These are phyloP conservation scores for Seira ritae DNA, from an alignment of 2,888 invertebrate genomes.

Conservation along the genomic window DNA sequence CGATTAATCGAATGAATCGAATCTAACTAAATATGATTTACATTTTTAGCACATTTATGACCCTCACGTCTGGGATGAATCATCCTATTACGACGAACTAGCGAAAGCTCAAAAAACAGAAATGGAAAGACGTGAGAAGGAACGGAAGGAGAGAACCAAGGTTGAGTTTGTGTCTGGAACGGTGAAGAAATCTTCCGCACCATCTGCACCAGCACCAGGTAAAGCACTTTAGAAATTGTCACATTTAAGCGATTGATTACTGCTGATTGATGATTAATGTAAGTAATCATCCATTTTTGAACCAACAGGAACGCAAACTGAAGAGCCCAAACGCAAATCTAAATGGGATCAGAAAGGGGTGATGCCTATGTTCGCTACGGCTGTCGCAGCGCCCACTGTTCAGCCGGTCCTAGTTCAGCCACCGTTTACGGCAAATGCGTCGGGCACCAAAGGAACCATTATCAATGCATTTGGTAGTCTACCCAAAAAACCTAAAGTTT, in stretches of 20 bases:
- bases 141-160: conserved; percentile 82
- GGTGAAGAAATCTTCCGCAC: conserved; percentile 80
- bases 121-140: conserved; percentile 94
- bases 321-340: conserved; percentile 81
- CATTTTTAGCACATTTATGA: conserved; percentile 86
- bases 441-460: conserved; percentile 93
- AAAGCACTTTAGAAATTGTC: conserved; percentile 84
- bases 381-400: conserved; percentile 42
- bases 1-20: too few species aligned
- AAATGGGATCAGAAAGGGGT: conserved; percentile 91
- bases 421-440: conserved; percentile 77
- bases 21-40: conserved; percentile 63
- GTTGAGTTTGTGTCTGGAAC: conserved; percentile 89
- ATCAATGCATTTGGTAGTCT: conserved; percentile 95
- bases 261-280: too few species aligned
- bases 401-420: conserved; percentile 74
- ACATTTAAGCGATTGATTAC: conserved; percentile 79
- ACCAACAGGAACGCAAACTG: conserved; percentile 57
- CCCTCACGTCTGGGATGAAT: conserved; percentile 92
- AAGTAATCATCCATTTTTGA: too few species aligned
- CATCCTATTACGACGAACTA: conserved; percentile 95
- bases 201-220: conserved; percentile 74
- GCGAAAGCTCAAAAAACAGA: conserved; percentile 92
- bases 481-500: conserved; percentile 82
- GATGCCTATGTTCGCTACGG: conserved; percentile 42